phyloP scores from a whole-genome alignment of 2,113 vertebrate species.

The Euleptes europaea region DNA sequence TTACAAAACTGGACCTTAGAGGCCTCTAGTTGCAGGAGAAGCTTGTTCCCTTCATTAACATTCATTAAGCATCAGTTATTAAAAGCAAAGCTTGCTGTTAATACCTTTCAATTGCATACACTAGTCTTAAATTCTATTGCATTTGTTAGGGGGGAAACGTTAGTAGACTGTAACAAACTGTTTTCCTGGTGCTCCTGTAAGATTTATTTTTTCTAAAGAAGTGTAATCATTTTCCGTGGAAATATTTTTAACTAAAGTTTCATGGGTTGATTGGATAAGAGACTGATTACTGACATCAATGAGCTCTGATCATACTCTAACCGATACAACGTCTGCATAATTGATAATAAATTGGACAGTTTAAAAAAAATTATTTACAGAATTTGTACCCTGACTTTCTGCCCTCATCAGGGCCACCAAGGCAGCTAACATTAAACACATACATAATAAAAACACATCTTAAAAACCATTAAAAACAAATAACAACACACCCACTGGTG shows the following conservation, averaged over 20 bases:
- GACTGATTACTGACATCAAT: background rate
- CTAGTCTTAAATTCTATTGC: conserved; percentile 7
- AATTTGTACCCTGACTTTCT: no score
- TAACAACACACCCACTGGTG: no score
- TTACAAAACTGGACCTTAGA: conserved; percentile 46
- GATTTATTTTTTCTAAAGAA: conserved; percentile 7
- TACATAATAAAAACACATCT: no score
- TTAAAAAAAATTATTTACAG: no score
- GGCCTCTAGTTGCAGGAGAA: conserved; percentile 20
- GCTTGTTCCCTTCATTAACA: conserved; percentile 24
- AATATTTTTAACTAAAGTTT: background rate
- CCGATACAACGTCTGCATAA: background rate
- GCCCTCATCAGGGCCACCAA: no score
- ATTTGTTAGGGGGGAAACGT: conserved; percentile 15
- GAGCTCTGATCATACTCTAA: background rate
- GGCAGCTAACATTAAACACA: no score
- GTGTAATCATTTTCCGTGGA: conserved; percentile 1
- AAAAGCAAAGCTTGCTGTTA: conserved; percentile 19
- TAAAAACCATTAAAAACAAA: no score
- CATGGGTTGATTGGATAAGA: background rate
- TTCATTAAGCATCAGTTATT: conserved; percentile 30
- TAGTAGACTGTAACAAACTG: background rate
- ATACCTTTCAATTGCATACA: conserved; percentile 1
- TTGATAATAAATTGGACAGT: background rate
- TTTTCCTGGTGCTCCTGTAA: background rate